A percentile compares a stretch with the other conserved stretches of the same genome.
phyloP scores from a whole-genome alignment of 2,888 invertebrate genomes.

The Phortica magna region DNA sequence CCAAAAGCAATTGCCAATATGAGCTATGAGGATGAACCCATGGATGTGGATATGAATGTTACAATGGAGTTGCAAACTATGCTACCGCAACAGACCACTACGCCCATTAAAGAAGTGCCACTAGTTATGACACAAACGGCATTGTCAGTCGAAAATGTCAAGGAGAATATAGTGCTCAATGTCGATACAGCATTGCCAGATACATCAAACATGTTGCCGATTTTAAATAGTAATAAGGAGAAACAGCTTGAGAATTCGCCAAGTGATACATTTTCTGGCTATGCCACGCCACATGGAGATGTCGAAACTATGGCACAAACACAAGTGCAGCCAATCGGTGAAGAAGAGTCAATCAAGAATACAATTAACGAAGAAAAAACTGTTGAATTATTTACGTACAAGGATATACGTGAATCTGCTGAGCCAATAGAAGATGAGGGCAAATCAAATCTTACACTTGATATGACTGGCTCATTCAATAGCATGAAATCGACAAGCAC shows the following conservation, averaged over 20 bases:
- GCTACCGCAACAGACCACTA: constrained; percentile 47
- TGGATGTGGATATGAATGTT: constrained; percentile 69
- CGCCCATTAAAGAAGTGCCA: constrained; percentile 40
- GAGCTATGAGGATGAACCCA: constrained; percentile 63
- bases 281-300: constrained; percentile 18
- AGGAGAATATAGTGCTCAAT: background rate
- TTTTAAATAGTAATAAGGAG: background rate
- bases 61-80: constrained; percentile 60
- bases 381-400: background rate
- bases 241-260: background rate
- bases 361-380: background rate
- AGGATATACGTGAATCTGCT: background rate
- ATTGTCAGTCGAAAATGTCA: background rate
- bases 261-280: background rate
- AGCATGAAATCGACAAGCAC: background rate
- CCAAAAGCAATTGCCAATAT: constrained; percentile 42
- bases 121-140: background rate
- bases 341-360: background rate
- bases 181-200: no score
- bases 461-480: constrained; percentile 6
- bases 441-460: background rate
- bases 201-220: background rate
- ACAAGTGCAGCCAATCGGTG: background rate
- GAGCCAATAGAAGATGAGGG: background rate
- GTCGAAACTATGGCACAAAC: background rate